Evolutionary conservation across 92 coral and sea anemone species (phyloP).

Genomic region (Epizoanthus rinbou): DNA sequence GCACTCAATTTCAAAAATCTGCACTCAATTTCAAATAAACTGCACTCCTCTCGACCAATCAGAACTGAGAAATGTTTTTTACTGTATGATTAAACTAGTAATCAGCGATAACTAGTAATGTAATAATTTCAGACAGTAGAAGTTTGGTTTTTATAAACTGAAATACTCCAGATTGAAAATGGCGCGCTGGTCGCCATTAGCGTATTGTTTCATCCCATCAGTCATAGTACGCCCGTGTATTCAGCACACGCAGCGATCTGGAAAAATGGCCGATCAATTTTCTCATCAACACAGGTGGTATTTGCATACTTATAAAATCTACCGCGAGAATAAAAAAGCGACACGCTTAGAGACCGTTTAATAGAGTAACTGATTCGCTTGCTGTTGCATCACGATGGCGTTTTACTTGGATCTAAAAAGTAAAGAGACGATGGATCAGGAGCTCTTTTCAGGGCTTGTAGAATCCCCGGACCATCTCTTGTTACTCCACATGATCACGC

Average conservation of each 20-base stretch:
- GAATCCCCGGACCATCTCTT: conserved; percentile 22
- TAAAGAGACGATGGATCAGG: conserved; percentile 24
- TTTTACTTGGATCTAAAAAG: not conserved
- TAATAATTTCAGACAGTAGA: no score
- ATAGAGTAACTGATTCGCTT: no score
- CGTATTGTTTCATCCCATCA: conserved; percentile 7
- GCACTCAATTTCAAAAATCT: no score
- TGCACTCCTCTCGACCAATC: no score
- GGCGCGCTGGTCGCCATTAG: conserved; percentile 21
- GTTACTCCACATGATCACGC: conserved; percentile 33
- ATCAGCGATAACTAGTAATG: no score
- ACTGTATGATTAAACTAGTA: no score
- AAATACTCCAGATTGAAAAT: not conserved
- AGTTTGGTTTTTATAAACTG: not conserved
- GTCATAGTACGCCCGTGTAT: conserved; percentile 4
- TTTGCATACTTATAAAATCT: not conserved
- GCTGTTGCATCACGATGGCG: not conserved
- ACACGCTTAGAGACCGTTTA: not conserved
- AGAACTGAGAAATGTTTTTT: no score
- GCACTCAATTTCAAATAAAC: no score
- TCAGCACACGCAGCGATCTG: conserved; percentile 10
- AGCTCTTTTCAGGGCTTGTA: conserved; percentile 6
- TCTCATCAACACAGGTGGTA: not conserved
- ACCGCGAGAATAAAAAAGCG: not conserved
- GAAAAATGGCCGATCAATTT: not conserved